These are phyloP conservation scores for Heliconius sara DNA, from an alignment of 2,888 invertebrate species.

Conservation along the genomic window DNA sequence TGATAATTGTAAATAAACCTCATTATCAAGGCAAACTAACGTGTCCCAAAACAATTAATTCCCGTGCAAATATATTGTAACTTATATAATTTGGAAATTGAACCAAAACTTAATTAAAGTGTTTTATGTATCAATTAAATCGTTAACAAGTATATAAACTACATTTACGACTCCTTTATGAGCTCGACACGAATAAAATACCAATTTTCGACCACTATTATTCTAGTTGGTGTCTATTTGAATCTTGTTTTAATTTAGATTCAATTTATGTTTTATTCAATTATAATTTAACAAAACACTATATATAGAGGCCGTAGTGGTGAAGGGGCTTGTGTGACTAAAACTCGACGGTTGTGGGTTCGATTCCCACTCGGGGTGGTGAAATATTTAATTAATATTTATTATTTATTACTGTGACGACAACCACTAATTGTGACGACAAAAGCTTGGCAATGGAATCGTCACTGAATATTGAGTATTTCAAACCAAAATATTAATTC, in stretches of 20 bases:
- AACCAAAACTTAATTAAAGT: constrained; percentile 40
- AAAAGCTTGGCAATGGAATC: no score
- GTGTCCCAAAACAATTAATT: constrained; percentile 29
- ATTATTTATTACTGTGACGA: no score
- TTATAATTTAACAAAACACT: neutral
- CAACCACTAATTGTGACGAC: no score
- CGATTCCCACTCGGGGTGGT: neutral
- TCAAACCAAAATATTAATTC: no score
- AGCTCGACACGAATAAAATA: constrained; percentile 29
- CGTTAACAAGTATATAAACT: constrained; percentile 37
- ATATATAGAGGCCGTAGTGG: neutral
- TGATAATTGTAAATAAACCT: neutral
- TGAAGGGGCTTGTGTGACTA: neutral
- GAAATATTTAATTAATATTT: neutral
- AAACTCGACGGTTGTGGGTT: neutral
- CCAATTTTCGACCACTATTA: constrained; percentile 30
- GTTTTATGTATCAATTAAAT: constrained; percentile 42
- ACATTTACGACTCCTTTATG: constrained; percentile 35
- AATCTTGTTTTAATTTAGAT: neutral
- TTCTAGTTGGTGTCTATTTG: constrained; percentile 19
- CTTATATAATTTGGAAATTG: constrained; percentile 32
- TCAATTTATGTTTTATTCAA: neutral
- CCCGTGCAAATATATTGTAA: constrained; percentile 29
- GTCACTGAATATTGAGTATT: no score
- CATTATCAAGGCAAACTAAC: constrained; percentile 19